phyloP scores from a whole-genome alignment of 37 sponge, comb jelly and placozoan species.

The Geodia barretti region DNA sequence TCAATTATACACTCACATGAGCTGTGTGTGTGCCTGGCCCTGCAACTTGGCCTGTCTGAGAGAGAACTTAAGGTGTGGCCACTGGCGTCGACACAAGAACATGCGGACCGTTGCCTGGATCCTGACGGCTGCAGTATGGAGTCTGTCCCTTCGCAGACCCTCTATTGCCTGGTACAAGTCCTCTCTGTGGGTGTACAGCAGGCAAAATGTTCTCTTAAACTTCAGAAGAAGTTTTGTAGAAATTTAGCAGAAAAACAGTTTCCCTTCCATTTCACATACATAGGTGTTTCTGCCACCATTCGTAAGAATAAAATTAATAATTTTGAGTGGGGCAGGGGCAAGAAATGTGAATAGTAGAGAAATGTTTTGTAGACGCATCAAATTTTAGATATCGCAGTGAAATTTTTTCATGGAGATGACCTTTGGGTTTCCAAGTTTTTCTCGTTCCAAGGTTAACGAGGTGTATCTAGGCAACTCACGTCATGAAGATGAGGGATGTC shows the following conservation, averaged over 20 bases:
- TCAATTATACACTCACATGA: conserved; percentile 11
- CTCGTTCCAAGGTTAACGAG: too few species aligned
- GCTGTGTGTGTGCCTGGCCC: conserved; percentile 30
- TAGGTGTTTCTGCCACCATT: too few species aligned
- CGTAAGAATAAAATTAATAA: too few species aligned
- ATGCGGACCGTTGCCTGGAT: conserved; percentile 59
- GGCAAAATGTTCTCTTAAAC: too few species aligned
- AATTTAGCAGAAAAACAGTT: too few species aligned
- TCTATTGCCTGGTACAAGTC: conserved; percentile 50
- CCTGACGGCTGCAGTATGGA: conserved; percentile 32
- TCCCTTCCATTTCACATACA: too few species aligned
- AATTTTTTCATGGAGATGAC: conserved; percentile 60
- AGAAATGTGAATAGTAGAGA: too few species aligned
- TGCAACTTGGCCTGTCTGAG: conserved; percentile 50
- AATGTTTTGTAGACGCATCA: too few species aligned
- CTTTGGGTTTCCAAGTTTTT: conserved; percentile 63
- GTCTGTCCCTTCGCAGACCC: conserved; percentile 7
- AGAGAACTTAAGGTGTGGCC: conserved; percentile 72
- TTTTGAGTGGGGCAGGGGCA: too few species aligned
- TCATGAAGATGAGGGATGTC: neutral
- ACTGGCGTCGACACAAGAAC: conserved; percentile 51
- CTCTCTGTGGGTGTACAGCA: too few species aligned
- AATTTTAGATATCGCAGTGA: too few species aligned
- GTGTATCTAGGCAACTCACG: neutral
- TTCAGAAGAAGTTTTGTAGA: too few species aligned